Evolutionary conservation across 2,797 vertebrate species (phyloP), one percentile per base, ranked within the genome.

Genomic region (Siniperca scherzeri): DNA sequence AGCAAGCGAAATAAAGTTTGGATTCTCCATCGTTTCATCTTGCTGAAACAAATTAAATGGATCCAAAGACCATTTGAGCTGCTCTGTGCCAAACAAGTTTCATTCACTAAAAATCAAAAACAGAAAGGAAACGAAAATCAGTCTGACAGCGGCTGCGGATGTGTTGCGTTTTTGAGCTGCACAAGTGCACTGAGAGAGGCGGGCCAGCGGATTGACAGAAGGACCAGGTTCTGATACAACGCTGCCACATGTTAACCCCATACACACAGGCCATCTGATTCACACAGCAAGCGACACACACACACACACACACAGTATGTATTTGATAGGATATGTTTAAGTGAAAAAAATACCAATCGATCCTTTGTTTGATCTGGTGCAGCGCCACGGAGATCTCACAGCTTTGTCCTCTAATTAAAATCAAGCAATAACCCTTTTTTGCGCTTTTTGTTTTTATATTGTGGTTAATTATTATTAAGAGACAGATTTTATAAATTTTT

Each of bases 1-100:
- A 94, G 48, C 27, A 90, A 75, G 52, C 25, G 21, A 68, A 87
- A 65, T 64, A 87, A 79, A 79, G 78, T 84, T 52, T 87, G 78
- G 66, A 69, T 70, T 85, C 82, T 77, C 80, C 87, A 77, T 80
- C 62, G 74, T 81, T 89, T 89, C 92, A 95, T 95, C 68, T 87
- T 93, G 84, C 67, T 81, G 67, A 74, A 82, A 84, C 65, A 87
- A 74, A 59, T 70, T 4, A 74, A 55, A 8, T 64, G 4, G 10
- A 87, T 68, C 62, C 75, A 27, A 79, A 59, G 27, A 84, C 2
- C 86, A 88, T 89, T 60, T 75, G 70, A 87, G 36, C 55, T 40
- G 22, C 14, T 55, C 57, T 68, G 16, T 46, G 11, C 8, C 40
- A 52, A n/a, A 62, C 0, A 61, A 7, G 5, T 67, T 62, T 50